Evolutionary conservation across 2,797 vertebrate genomes (phyloP).

Genomic region (Pseudochirops cupreus): DNA sequence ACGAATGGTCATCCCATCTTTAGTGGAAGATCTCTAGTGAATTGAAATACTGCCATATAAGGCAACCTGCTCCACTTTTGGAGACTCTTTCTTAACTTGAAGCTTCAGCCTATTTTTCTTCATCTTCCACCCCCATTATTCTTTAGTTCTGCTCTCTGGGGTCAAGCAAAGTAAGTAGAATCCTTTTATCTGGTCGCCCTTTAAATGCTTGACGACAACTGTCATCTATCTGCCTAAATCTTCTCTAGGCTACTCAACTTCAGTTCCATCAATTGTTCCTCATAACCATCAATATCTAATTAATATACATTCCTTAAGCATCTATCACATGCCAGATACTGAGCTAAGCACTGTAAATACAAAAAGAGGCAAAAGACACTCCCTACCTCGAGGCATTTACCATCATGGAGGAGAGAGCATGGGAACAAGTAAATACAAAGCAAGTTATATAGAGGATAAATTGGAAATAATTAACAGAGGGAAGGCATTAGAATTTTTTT

Average conservation of each 20-base stretch:
- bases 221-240: background rate
- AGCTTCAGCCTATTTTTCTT: background rate
- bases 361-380: background rate
- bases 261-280: background rate
- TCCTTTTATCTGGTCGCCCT: background rate
- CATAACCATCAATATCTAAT: background rate
- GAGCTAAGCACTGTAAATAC: background rate
- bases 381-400: background rate
- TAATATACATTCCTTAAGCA: background rate
- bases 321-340: background rate
- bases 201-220: background rate
- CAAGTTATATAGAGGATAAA: background rate
- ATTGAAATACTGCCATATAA: background rate
- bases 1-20: background rate
- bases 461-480: background rate
- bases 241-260: background rate
- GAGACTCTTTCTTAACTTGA: background rate
- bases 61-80: background rate
- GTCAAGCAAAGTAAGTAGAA: background rate
- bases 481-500: background rate
- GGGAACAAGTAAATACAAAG: background rate
- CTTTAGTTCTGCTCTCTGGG: background rate
- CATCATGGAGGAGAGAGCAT: background rate
- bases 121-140: background rate
- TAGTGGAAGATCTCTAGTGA: background rate